Evolutionary conservation across 2,888 invertebrate genomes (phyloP), one percentile per base, ranked within the genome.

Genomic region (Choreutis nemorana): DNA sequence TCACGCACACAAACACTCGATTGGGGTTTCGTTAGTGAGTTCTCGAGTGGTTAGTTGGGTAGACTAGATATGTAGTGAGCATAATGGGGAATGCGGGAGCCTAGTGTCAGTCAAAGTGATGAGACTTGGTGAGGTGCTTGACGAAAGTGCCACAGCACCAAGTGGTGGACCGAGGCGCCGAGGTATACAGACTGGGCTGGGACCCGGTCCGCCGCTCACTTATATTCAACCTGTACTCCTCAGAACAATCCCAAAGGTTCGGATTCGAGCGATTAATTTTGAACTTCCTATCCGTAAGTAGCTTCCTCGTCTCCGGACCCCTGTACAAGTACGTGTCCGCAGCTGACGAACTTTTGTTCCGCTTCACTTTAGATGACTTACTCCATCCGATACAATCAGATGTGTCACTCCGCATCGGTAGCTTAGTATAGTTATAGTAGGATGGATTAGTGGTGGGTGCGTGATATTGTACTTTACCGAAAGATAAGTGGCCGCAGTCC

Each of bases 121-220:
- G 87, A 30, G 88, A 86, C 68, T 87, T 87, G 48, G 85, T 84
- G 72, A 89, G 83, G 47, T 89, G 88, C 65, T 87, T 86, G 60
- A 89, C 88, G 71, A 89, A 87, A 44, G 86, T 84, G 58, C 89
- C 89, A 65, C 90, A 89, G 66, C 90, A 90, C 89, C 89, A 89
- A 14, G 86, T 85, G 41, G 85, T 83, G 35, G 86, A 84, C 44
- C 85, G 81, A 23, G 82, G 79, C 31, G 82, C 81, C 48, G 72
- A 72, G 14, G 46, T 58, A 33, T 48, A 50, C 30, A 68, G 50
- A 47, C 64, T 70, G 28, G 68, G 72, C 41, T 77, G 73, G 28
- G 72, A 71, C 16, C 73, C 72, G 48, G 68, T 67, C 42, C 73
- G 63, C 11, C 71, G 54, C 41, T 63, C 64, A 26, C 60, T 52